Conservation (phyloP, 1,140 invertebrate species). For the Lutraria rhynchaena region DNA sequence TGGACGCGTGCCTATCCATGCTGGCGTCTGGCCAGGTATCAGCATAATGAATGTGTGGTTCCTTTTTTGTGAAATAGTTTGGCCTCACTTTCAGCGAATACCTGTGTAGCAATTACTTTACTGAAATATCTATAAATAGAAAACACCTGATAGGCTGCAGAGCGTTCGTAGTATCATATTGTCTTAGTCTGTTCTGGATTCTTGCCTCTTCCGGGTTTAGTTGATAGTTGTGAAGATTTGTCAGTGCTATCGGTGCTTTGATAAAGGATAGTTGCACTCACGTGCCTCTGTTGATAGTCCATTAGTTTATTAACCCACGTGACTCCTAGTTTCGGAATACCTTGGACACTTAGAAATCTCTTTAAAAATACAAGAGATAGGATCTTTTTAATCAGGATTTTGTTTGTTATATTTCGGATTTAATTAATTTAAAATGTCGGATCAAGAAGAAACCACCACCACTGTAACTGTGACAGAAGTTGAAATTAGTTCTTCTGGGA, state of each 20-base stretch:
- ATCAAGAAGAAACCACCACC: conserved; percentile 5
- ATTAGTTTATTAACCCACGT: conserved; percentile 22
- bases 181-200: too few relatives aligned
- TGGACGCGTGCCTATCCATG: conserved; percentile 35
- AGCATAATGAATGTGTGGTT: conserved; percentile 1
- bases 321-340: conserved; percentile 33
- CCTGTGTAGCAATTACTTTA: conserved; percentile 2
- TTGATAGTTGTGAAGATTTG: conserved; percentile 10
- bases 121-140: conserved; percentile 12
- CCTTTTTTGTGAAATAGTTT: conserved; percentile 38
- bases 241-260: conserved; percentile 28
- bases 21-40: conserved; percentile 12
- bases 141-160: conserved; percentile 13
- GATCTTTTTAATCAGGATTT: conserved; percentile 13
- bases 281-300: conserved; percentile 1
- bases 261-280: conserved; percentile 22
- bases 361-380: background rate
- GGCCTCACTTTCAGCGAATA: conserved; percentile 28
- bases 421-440: conserved; percentile 30
- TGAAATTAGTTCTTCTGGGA: background rate
- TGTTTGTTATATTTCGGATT: conserved; percentile 20
- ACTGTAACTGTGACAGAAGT: background rate
- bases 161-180: background rate
- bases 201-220: conserved; percentile 19
- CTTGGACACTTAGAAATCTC: conserved; percentile 4